Evolutionary conservation across 2,113 vertebrate genomes (phyloP), one percentile per base, ranked within the genome.

Genomic region (Leptobrachium ailaonicum): DNA sequence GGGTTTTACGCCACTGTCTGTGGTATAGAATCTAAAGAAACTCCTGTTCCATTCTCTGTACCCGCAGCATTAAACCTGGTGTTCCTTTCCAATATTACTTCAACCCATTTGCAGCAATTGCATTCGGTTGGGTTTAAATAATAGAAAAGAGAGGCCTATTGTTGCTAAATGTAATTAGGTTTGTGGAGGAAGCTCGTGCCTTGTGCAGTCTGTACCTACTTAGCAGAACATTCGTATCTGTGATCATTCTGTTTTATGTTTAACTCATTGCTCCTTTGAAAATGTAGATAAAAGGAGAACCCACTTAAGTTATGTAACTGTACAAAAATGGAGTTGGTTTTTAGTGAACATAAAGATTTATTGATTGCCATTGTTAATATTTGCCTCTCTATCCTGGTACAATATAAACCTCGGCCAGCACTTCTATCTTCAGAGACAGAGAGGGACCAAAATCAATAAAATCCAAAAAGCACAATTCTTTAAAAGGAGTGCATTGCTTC

Each of bases 121-220:
- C 72, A 41, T 75, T 64, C 66, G 75, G 54, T 63, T 72, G 70
- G 66, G 77, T 66, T 69, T 9, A 74, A 75, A 74, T 74, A 74
- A 60, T 68, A 62, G 64, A 53, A 71, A 71, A 71, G 44, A 71
- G n/a, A 14, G n/a, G 13, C 56, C 66, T 47, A 81, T 75, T 81
- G 79, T 73, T 75, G 43, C 71, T 75, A 75, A 81, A 81, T 75
- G 72, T 81, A 81, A 81, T 81, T 81, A 81, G 79, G 50, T 56
- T 66, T 41, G 45, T 43, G 44, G 64, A 66, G 14, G 72, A 75
- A 75, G 42, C 79, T 75, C 73, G 53, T 60, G 43, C 54, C 63
- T 60, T 50, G 45, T 73, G 9, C 10, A 73, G 63, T 75, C 56
- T 66, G 45, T 81, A 66, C 41, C 53, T 0, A 67, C 76, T 79